Evolutionary conservation across 2,797 vertebrate genomes (phyloP), one percentile per base, ranked within the genome.

Genomic region (Myotis vivesi): DNA sequence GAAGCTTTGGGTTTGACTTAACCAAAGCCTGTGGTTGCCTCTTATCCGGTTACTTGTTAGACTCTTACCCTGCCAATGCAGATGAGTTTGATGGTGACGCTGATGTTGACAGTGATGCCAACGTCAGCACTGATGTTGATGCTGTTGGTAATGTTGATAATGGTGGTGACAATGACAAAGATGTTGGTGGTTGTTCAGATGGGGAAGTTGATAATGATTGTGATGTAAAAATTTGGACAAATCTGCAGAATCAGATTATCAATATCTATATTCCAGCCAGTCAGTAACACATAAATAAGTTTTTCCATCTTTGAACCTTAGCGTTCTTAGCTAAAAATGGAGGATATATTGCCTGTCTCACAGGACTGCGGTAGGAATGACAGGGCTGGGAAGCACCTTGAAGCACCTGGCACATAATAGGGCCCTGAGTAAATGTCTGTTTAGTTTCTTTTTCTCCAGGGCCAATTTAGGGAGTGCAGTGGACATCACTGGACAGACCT

Each of bases 31-130:
- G 4, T 9, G 20, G 36, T 75, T 36, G 17, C 71, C 57, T 33
- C 4, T 75, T 6, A 53, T 19, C 79, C 22, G n/a, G 53, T 66
- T 44, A 23, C 82, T 11, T 9, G 28, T 62, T 30, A 80, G 44
- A n/a, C 28, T 15, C 10, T 30, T 59, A 16, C 22, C 8, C n/a
- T 36, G 22, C 73, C 51, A 16, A 1, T 13, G 5, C 22, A 8
- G 19, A 13, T 5, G 19, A 49, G 15, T 22, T 1, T 11, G 36
- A 22, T 0, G 11, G 38, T 64, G 53, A 46, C 8, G 2, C 19
- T 16, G 36, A 23, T 8, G 3, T 0, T 38, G 53, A 38, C 12
- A 0, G 4, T 77, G 88, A 57, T 15, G 28, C 20, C 46, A 53
- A 0, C 3, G 69, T 59, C 51, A 59, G 57, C 57, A 59, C 2